Base-by-base conservation (phyloP, 2,113 vertebrate genomes). In the Upupa epops region DNA sequence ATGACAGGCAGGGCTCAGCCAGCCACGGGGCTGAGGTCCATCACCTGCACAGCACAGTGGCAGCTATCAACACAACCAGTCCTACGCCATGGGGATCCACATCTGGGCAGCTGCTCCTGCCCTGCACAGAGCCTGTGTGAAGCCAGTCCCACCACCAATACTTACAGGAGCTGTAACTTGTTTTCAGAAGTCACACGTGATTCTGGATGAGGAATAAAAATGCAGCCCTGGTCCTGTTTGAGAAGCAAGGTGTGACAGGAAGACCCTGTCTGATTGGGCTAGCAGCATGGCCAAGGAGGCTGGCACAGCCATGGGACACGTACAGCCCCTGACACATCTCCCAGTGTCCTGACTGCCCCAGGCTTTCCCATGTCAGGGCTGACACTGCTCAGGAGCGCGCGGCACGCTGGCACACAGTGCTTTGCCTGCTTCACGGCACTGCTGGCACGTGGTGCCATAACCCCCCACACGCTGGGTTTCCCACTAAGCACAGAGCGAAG, bases 341-440 rank as follows among this genome's bases (percentile, higher is more conserved):
- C 26, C 8, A 21, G 19, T 58, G 58, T 32, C 8, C 21, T 25
- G 22, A 20, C 5, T 2, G 2, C 1, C 28, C 59, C 24, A 6
- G 31, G 15, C 54, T 1, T 0, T 49, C 12, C 86, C 13, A 1
- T 7, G 8, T 4, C 1, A 11, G 46, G 36, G 29, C 18, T 32
- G 48, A 2, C 25, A 3, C 1, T 9, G 42, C 45, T 1, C 78
- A n/a, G 22, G 37, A 49, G 54, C 40, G 6, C 3, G 17, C 6
- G 8, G 32, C 64, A 49, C 6, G 0, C 18, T 1, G 0, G 9
- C 19, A 16, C 40, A 7, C 2, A 8, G 54, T 0, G 6, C 48
- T 68, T 2, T 14, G 29, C 65, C 71, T 3, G 13, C 7, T 10
- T 25, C 37, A 3, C 0, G 24, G 54, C 32, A 13, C 28, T 24